Base-by-base conservation (phyloP, 2,888 invertebrate genomes). In the Phlogophora meticulosa region DNA sequence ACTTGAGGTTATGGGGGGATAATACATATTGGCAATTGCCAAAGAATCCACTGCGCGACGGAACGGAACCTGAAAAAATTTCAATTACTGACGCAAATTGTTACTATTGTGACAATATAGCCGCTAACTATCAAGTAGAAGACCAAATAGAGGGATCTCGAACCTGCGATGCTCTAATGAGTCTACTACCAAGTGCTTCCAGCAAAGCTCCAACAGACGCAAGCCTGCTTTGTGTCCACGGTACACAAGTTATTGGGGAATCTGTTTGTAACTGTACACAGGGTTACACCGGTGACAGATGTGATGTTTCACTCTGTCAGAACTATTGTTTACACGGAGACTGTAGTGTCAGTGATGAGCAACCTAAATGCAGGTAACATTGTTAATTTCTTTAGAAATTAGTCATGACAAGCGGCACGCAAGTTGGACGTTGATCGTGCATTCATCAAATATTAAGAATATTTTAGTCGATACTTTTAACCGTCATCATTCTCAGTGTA, bases 161-260 rank as follows among this genome's bases (percentile, higher is more conserved):
- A 28, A 28, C 28, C 28, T 40, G 4, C 7, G 38, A 13, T 15
- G 7, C 15, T 3, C 76, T 94, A 22, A 67, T 75, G 2, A 80
- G 72, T 17, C 61, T 92, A n/a, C 84, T 89, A 0, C 82, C 87
- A 64, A 91, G 90, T 91, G 87, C 88, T 13, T 10, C 5, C 7
- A 10, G 15, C 15, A 20, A n/a, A 7, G 4, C 88, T 4, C 2
- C 28, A 4, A 28, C 28, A 28, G 28, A 28, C 90, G 42, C 89
- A 90, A 93, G 92, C 4, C 70, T 93, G 53, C 92, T 91, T 74
- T 94, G 94, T 69, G 84, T 94, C 3, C 91, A 93, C 46, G 43
- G 43, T 7, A 17, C 40, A 7, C 7, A 24, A 55, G 24, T 42
- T 28, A 34, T 11, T n/a, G 32, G 22, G 20, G 32, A 45, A n/a